phyloP scores from a whole-genome alignment of 2,797 vertebrate species.

The Neosilurus hyrtlii region DNA sequence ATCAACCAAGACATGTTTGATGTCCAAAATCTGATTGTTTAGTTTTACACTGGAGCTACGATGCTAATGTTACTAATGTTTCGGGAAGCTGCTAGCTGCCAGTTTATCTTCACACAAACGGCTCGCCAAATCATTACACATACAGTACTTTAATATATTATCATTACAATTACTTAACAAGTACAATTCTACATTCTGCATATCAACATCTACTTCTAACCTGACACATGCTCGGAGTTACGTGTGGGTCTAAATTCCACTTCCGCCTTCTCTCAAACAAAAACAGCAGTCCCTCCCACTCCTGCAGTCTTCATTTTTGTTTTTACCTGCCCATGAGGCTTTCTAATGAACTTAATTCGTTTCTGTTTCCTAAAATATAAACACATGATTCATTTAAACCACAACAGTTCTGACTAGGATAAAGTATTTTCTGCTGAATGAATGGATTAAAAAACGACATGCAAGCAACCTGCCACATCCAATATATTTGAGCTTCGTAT shows the following conservation, averaged over 20 bases:
- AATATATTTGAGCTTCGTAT: neutral
- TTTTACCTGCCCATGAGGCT: neutral
- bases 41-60: neutral
- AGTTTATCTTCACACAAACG: neutral
- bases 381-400: neutral
- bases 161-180: neutral
- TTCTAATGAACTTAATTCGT: neutral
- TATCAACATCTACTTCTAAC: neutral
- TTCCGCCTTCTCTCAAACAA: neutral
- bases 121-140: neutral
- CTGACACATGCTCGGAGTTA: neutral
- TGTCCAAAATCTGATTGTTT: neutral
- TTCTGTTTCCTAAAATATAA: neutral
- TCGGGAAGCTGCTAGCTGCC: neutral
- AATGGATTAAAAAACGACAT: neutral
- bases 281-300: neutral
- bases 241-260: neutral
- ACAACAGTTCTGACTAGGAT: neutral
- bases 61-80: neutral
- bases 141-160: neutral
- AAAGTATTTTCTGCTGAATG: neutral
- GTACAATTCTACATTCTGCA: neutral
- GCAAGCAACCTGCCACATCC: neutral
- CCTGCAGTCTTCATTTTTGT: neutral
- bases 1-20: constrained; percentile 1